Evolutionary conservation across 2,888 invertebrate genomes (phyloP), one percentile per base, ranked within the genome.

Genomic region (Lasioglossum oenotherae): DNA sequence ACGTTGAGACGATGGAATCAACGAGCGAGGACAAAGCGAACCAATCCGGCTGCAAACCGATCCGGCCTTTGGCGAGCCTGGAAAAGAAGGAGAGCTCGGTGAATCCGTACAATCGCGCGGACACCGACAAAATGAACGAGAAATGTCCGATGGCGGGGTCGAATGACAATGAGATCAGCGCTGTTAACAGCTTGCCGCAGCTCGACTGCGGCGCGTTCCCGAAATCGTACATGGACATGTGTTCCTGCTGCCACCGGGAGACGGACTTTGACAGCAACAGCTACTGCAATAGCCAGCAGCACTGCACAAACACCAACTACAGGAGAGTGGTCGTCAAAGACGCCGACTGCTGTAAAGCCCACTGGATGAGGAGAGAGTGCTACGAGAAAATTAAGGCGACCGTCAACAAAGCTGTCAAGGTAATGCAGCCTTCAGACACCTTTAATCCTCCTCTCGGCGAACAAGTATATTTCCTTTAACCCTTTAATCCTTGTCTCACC

Each of bases 21-120:
- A 71, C 71, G 71, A 60, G 49, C 64, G 85, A 81, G 69, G 80
- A 80, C 78, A 89, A 87, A 82, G 79, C 73, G 67, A 67, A 69
- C 57, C 82, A 81, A 82, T 85, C 79, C 77, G 27, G 60, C 77
- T 71, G 77, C 80, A 90, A 85, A 85, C 78, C 86, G 75, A 27
- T 64, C 71, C 8, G 23, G 53, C 74, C 78, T 81, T 69, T 78
- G 57, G 71, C 31, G 53, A 72, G 67, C 38, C 73, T 82, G 41
- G 81, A 81, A 23, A 89, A 89, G 74, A 89, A 84, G 74, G 89
- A 91, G 76, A 93, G 92, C 79, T 89, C 92, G 23, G 82, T 89
- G 81, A 94, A 93, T 90, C 93, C 93, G 72, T 93, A 93, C 88
- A 91, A 93, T 89, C 91, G 92, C 82, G 87, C 84, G 69, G 87